Conservation (phyloP, 1,140 invertebrate genomes). For the Drusus annulatus region DNA sequence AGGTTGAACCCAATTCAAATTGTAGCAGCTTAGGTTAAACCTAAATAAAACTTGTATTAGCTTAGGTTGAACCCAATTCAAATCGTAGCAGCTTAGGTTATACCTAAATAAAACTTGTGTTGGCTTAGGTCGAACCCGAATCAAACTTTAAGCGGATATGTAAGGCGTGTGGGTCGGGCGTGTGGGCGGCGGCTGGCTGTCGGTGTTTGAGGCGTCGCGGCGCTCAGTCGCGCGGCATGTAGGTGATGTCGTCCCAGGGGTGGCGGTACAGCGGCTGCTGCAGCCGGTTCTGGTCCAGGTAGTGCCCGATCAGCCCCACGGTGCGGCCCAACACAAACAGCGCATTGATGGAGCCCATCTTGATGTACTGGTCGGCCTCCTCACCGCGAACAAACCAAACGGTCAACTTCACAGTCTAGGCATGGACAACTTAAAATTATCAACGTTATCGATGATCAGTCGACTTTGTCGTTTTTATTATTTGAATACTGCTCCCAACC, state of each 20-base stretch:
- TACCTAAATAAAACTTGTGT: not conserved
- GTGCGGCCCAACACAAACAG: conserved; percentile 98
- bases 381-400: conserved; percentile 75
- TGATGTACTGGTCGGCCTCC: conserved; percentile 98
- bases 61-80: no score
- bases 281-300: conserved; percentile 97
- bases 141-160: not conserved
- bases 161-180: not conserved
- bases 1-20: not conserved
- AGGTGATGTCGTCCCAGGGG: conserved; percentile 99
- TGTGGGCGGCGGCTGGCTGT: not conserved
- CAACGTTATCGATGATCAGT: no score
- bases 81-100: not conserved
- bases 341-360: conserved; percentile 98
- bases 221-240: conserved; percentile 79
- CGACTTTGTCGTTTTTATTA: no score
- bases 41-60: no score
- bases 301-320: conserved; percentile 99
- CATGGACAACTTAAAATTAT: no score
- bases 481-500: no score
- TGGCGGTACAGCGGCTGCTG: conserved; percentile 99
- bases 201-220: not conserved
- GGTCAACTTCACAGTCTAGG: no score
- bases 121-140: not conserved
- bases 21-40: not conserved